Conservation (phyloP, 2,888 invertebrate species). For the Eulithis prunata region DNA sequence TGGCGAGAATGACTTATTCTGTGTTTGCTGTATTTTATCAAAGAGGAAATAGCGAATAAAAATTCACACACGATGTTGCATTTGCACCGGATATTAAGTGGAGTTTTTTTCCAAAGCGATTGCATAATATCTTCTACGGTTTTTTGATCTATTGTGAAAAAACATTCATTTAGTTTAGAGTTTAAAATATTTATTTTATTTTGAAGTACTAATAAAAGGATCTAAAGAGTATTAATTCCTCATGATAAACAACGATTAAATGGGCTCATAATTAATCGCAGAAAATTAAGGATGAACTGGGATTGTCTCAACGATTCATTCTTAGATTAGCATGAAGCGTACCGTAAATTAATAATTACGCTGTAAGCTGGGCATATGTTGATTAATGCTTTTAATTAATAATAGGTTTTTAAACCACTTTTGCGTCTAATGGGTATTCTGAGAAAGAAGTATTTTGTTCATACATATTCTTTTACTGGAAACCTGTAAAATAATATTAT, state of each 20-base stretch:
- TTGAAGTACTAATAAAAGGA: too few relatives aligned
- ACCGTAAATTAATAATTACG: not conserved
- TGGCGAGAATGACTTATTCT: conserved; percentile 74
- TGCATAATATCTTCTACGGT: not conserved
- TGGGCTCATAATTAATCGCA: not conserved
- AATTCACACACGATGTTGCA: conserved; percentile 6
- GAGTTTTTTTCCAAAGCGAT: conserved; percentile 3
- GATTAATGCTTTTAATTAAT: too few relatives aligned
- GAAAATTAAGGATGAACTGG: not conserved
- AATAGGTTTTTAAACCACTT: too few relatives aligned
- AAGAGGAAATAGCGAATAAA: conserved; percentile 51
- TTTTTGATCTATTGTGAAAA: too few relatives aligned
- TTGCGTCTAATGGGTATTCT: too few relatives aligned
- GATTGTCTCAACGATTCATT: not conserved
- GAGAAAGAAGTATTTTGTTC: too few relatives aligned
- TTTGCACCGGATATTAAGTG: not conserved
- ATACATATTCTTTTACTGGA: too few relatives aligned
- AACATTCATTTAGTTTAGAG: not conserved
- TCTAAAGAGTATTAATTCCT: too few relatives aligned
- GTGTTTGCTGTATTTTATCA: conserved; percentile 77
- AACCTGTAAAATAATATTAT: too few relatives aligned
- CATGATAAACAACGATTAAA: too few relatives aligned
- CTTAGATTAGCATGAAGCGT: conserved; percentile 1
- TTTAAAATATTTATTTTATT: too few relatives aligned
- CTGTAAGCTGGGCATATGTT: not conserved